phyloP scores from a whole-genome alignment of 2,888 invertebrate species.

The Limnephilus rhombicus region DNA sequence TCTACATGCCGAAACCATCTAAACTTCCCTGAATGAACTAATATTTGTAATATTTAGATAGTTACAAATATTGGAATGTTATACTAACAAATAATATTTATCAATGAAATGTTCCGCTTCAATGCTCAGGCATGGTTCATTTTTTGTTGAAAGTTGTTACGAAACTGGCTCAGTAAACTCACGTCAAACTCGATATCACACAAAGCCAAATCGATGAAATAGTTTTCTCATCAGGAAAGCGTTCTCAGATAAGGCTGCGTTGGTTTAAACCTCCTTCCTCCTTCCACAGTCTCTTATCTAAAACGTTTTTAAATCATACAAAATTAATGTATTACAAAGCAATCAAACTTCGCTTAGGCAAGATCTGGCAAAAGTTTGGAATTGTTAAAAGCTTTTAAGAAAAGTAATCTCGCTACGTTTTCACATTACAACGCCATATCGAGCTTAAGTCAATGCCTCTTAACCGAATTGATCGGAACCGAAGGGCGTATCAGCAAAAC shows the following conservation, averaged over 20 bases:
- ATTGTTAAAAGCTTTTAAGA: slow-evolving; percentile 35
- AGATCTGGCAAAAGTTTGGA: slow-evolving; percentile 25
- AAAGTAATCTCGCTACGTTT: slow-evolving; percentile 25
- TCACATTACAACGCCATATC: slow-evolving; percentile 20
- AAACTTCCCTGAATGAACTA: background rate
- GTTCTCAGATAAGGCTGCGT: background rate
- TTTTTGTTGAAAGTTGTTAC: background rate
- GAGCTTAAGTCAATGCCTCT: slow-evolving; percentile 18
- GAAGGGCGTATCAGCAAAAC: background rate
- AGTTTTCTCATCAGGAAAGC: background rate
- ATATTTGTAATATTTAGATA: background rate
- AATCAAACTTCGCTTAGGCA: slow-evolving; percentile 38
- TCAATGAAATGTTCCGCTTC: background rate
- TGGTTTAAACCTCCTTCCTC: background rate
- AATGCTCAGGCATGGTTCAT: background rate
- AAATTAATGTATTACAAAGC: slow-evolving; percentile 32
- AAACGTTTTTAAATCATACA: slow-evolving; percentile 35
- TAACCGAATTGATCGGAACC: slow-evolving; percentile 29
- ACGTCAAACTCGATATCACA: background rate
- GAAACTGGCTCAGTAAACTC: background rate
- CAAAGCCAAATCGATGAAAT: background rate
- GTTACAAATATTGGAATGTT: background rate
- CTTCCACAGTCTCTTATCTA: background rate
- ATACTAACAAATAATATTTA: background rate
- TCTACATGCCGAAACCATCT: too few relatives aligned